Percentiles rank a stretch among this genome's conserved stretches.
These are phyloP conservation scores for Trachelus iudaicus DNA, from an alignment of 2,888 invertebrate genomes.

Conservation along the genomic window DNA sequence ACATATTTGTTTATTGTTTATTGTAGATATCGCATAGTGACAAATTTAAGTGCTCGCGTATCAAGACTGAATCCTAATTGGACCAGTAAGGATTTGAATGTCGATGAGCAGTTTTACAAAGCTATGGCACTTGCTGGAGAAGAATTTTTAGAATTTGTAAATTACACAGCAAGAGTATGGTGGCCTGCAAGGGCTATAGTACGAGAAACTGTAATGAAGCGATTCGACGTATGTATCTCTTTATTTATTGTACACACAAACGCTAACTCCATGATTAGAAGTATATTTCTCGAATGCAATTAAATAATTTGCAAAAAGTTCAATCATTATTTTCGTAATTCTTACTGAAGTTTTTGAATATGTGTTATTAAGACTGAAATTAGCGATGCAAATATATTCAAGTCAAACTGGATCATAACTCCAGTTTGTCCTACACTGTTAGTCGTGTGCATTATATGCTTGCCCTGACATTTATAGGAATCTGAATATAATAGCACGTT, in stretches of 20 bases:
- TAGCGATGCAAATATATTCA: background rate
- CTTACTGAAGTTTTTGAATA: slow-evolving; percentile 5
- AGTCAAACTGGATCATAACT: background rate
- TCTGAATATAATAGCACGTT: slow-evolving; percentile 13
- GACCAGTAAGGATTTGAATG: slow-evolving; percentile 73
- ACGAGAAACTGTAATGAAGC: slow-evolving; percentile 74
- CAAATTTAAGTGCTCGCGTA: slow-evolving; percentile 82
- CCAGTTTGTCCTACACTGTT: background rate
- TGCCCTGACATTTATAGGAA: slow-evolving; percentile 1
- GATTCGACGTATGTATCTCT: slow-evolving; percentile 69
- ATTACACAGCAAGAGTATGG: slow-evolving; percentile 77
- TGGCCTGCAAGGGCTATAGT: slow-evolving; percentile 87
- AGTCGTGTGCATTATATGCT: background rate
- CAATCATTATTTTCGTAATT: background rate
- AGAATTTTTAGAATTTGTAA: slow-evolving; percentile 79
- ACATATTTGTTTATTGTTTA: slow-evolving; percentile 1
- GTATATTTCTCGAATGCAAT: background rate
- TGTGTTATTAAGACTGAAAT: background rate
- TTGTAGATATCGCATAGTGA: slow-evolving; percentile 78
- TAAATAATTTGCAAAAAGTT: background rate
- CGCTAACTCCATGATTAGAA: background rate
- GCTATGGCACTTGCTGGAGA: slow-evolving; percentile 82
- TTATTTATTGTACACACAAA: background rate
- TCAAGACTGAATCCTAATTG: slow-evolving; percentile 85
- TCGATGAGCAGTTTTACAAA: slow-evolving; percentile 75